A percentile compares a stretch with the other conserved stretches of the same genome.
These are phyloP conservation scores for Merops nubicus DNA, from an alignment of 2,113 vertebrate species.

Conservation along the genomic window DNA sequence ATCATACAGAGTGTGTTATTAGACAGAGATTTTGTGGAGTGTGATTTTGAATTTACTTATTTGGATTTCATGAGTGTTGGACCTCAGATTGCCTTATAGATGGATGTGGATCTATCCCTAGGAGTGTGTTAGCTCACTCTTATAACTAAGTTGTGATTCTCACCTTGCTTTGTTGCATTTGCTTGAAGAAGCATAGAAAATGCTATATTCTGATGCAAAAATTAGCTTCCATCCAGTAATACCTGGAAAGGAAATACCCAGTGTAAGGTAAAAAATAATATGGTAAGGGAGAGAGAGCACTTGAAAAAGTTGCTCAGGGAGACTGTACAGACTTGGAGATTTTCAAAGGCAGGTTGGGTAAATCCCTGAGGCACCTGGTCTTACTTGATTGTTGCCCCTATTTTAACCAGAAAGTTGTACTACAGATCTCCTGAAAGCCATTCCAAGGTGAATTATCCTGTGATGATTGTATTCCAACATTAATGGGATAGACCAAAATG, in stretches of 20 bases:
- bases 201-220: not conserved
- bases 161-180: not conserved
- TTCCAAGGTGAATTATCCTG: not conserved
- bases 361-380: not conserved
- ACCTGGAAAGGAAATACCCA: not conserved
- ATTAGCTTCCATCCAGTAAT: not conserved
- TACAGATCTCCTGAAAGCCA: not conserved
- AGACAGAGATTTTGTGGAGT: not conserved
- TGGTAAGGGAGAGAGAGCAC: not conserved
- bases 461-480: not conserved
- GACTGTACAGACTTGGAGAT: not conserved
- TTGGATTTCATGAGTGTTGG: not conserved
- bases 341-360: not conserved
- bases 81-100: not conserved
- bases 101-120: not conserved
- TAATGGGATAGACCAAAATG: not conserved
- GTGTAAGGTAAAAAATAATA: not conserved
- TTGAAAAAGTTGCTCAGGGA: not conserved
- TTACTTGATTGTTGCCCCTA: not conserved
- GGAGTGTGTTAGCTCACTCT: not conserved
- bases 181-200: not conserved
- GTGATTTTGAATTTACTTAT: not conserved
- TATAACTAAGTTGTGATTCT: not conserved
- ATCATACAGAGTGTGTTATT: not conserved
- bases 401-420: not conserved